Evolutionary conservation across 1,140 invertebrate species (phyloP).

Genomic region (Atta texana): DNA sequence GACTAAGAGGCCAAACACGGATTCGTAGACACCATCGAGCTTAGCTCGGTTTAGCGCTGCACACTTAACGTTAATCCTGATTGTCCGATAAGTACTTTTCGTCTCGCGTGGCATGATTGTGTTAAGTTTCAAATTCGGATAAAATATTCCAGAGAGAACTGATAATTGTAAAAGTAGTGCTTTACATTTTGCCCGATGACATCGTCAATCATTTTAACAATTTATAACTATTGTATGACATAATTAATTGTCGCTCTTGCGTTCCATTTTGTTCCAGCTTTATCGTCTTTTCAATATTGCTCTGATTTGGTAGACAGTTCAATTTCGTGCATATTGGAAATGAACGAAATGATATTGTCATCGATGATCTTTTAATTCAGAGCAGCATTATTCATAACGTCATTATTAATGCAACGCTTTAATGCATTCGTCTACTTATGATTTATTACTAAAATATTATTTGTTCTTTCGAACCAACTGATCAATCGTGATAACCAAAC

Average conservation of each 20-base stretch:
- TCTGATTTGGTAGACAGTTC: neutral
- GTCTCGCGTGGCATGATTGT: neutral
- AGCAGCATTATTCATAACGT: neutral
- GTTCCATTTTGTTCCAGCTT: neutral
- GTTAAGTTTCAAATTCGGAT: slow-evolving; percentile 9
- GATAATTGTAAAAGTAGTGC: neutral
- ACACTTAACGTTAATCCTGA: slow-evolving; percentile 24
- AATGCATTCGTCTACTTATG: neutral
- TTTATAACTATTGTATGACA: neutral
- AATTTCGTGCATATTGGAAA: neutral
- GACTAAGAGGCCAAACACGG: neutral
- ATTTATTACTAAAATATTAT: neutral
- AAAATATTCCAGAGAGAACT: neutral
- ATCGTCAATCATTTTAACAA: neutral
- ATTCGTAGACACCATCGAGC: neutral
- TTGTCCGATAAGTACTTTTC: slow-evolving; percentile 4
- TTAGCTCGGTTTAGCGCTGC: slow-evolving; percentile 11
- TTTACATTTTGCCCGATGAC: neutral
- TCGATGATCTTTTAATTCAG: neutral
- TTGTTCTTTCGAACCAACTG: neutral
- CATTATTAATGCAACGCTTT: neutral
- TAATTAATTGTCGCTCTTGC: neutral
- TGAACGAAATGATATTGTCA: neutral
- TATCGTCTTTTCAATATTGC: neutral
- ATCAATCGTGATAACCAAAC: slow-evolving; percentile 15